A percentile compares a stretch with the other conserved stretches of the same genome.
Evolutionary conservation across 2,113 vertebrate species (phyloP).

Genomic region (Xiphorhynchus elegans): DNA sequence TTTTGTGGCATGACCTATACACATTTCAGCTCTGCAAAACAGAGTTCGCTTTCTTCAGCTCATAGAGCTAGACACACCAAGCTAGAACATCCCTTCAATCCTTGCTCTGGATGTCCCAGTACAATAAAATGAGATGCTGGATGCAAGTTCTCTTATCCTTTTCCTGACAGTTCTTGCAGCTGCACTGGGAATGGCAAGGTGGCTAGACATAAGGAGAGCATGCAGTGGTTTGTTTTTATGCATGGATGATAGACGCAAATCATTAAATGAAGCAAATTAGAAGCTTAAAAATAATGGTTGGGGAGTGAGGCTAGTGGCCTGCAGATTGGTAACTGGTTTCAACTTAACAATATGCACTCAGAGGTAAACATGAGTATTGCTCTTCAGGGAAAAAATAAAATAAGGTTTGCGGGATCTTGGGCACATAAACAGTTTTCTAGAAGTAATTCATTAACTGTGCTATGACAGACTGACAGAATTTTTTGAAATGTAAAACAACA

Average conservation of each 20-base stretch:
- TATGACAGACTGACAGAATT: neutral
- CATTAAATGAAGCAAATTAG: neutral
- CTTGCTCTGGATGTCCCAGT: neutral
- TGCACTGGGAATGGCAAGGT: neutral
- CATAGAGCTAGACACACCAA: neutral
- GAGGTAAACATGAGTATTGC: neutral
- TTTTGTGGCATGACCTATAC: rapidly evolving
- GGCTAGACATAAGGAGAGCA: neutral
- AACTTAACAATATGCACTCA: neutral
- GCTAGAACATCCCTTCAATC: neutral
- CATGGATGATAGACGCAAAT: neutral
- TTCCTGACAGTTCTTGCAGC: neutral
- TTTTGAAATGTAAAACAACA: neutral
- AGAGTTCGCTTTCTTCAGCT: neutral
- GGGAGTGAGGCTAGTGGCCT: neutral
- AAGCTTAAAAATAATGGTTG: neutral
- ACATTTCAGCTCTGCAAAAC: neutral
- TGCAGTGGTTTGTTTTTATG: neutral
- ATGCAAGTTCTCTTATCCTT: neutral
- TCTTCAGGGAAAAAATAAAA: neutral
- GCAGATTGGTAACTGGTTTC: neutral
- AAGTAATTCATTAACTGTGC: neutral
- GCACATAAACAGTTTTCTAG: neutral
- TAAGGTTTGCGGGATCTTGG: neutral
- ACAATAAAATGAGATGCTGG: neutral